These are phyloP conservation scores for Sebastes vulpes DNA, from an alignment of 2,797 vertebrate species.

Conservation along the genomic window DNA sequence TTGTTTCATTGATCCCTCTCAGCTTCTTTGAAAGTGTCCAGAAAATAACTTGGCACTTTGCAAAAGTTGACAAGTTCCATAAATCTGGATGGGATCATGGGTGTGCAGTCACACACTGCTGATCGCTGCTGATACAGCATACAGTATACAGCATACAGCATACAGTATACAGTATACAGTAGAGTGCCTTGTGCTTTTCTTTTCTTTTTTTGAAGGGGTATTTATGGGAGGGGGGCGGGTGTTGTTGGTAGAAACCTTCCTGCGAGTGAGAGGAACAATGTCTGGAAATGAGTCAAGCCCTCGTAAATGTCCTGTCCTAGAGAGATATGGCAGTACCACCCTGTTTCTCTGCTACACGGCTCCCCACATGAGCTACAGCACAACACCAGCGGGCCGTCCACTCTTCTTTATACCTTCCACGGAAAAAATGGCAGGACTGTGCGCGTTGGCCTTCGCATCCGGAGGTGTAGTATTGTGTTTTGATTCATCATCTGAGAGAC, in stretches of 20 bases:
- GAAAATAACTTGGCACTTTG: not conserved
- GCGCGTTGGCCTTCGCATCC: conserved; percentile 56
- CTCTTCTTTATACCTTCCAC: conserved; percentile 14
- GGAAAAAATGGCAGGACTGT: conserved; percentile 75
- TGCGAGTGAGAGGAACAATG: conserved; percentile 79
- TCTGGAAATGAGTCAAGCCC: conserved; percentile 83
- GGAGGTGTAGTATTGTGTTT: conserved; percentile 72
- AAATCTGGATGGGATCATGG: not conserved
- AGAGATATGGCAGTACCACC: conserved; percentile 44
- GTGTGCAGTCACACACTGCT: not conserved
- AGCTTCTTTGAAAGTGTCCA: conserved; percentile 7
- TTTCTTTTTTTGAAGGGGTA: not conserved
- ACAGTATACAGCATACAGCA: too few relatives aligned
- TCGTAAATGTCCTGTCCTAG: conserved; percentile 65
- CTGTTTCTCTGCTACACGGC: conserved; percentile 16
- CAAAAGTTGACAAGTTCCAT: not conserved
- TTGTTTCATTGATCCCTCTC: conserved; percentile 24
- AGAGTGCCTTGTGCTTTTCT: not conserved
- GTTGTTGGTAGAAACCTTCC: conserved; percentile 64
- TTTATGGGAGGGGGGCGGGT: conserved; percentile 24
- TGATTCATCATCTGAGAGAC: not conserved
- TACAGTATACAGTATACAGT: too few relatives aligned
- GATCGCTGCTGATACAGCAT: not conserved
- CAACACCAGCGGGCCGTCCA: not conserved
- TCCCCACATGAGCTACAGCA: conserved; percentile 1